Base-by-base conservation (phyloP, 2,888 invertebrate genomes). In the Psylliodes chrysocephalus region DNA sequence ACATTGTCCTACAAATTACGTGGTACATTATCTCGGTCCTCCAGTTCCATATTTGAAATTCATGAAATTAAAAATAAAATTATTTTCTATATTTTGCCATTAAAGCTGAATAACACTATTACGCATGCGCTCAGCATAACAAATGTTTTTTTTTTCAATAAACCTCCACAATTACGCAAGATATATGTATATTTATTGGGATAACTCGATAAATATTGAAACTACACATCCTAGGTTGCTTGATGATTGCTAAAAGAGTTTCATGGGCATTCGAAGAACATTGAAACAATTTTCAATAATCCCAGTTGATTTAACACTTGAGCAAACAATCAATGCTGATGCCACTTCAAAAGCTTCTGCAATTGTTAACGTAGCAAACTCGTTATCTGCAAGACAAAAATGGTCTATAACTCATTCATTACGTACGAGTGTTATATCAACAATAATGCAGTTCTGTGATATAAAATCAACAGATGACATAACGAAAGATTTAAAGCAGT, bases 351-450 rank as follows among this genome's bases (percentile, higher is more conserved):
- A 56, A 69, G 54, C 52, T 54, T 61, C 70, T 42, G 72, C 72
- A 56, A 62, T 73, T n/a, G 67, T 61, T 42, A 60, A 8, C 63
- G 65, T 75, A n/a, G 64, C 69, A 25, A 69, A 71, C 51, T 71
- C 71, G 18, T 69, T 75, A 40, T 72, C 70, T 6, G 67, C 69
- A 6, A 47, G 71, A 64, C 62, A 71, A 61, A 66, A 63, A 69
- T 15, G 55, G 28, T 60, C 63, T 7, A 46, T 64, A 68, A 69
- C 56, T 63, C 73, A 73, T 63, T 60, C 63, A 30, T 28, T 73
- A 14, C 68, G 73, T 33, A 67, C 71, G 17, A 63, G 59, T 64
- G 22, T 72, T 55, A 68, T 62, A 57, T 62, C 53, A 15, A 56
- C 56, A 56, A 12, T 62, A 3, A 38, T 62, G 62, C 38, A 62